A percentile compares a stretch with the other conserved stretches of the same genome.
Conservation (phyloP, 2,797 vertebrate genomes). For the Peromyscus melanophrys region DNA sequence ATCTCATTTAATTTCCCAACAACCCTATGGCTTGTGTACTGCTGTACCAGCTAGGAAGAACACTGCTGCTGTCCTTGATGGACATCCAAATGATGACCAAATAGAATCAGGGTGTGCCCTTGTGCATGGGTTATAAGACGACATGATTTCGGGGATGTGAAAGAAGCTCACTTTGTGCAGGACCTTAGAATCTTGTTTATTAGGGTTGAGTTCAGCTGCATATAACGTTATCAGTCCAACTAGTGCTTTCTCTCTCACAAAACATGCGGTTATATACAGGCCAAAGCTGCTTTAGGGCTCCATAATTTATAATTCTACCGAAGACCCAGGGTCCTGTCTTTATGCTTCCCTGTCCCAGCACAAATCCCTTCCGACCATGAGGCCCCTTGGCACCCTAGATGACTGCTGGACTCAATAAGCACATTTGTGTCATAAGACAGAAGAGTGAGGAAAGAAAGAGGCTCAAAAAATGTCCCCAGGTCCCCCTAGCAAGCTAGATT, state of each 20-base stretch:
- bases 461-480: not conserved
- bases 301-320: not conserved
- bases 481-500: not conserved
- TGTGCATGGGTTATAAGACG: not conserved
- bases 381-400: not conserved
- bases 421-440: not conserved
- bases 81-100: not conserved
- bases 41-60: not conserved
- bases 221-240: not conserved
- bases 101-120: not conserved
- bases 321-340: not conserved
- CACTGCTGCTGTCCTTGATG: not conserved
- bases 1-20: not conserved
- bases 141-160: not conserved
- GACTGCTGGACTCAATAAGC: not conserved
- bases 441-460: not conserved
- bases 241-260: constrained; percentile 10
- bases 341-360: not conserved
- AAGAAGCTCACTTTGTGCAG: not conserved
- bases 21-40: not conserved
- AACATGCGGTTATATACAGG: not conserved
- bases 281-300: too few species aligned
- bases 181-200: not conserved
- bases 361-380: not conserved
- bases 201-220: not conserved